Evolutionary conservation across 2,888 invertebrate genomes (phyloP).

Genomic region (Diaperis boleti): DNA sequence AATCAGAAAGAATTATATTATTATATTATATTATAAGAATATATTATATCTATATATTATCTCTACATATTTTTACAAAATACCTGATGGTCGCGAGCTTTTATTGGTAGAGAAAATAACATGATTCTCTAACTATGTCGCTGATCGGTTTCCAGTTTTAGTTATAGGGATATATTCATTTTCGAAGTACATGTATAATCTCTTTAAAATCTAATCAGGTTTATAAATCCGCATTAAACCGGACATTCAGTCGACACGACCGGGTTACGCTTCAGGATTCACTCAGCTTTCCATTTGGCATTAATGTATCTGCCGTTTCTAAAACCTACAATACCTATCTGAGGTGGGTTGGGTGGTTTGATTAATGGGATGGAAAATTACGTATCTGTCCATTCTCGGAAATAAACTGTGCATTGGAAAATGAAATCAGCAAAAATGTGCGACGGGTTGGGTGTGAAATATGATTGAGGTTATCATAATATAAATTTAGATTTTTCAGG

Average conservation of each 20-base stretch:
- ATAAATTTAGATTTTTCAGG: neutral
- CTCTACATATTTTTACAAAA: too few species aligned
- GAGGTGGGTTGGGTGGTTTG: constrained; percentile 15
- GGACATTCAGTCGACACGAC: constrained; percentile 9
- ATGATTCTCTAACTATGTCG: too few species aligned
- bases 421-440: constrained; percentile 8
- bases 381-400: constrained; percentile 15
- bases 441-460: constrained; percentile 7
- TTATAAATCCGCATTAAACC: constrained; percentile 16
- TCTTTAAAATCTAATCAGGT: constrained; percentile 22
- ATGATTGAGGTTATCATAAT: neutral
- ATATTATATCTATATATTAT: too few species aligned
- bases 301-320: constrained; percentile 3
- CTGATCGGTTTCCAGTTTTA: too few species aligned
- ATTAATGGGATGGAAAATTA: constrained; percentile 28
- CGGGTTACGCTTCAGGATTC: neutral
- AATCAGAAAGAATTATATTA: too few species aligned
- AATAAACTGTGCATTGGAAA: constrained; percentile 7
- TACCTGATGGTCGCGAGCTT: neutral
- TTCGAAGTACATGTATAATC: constrained; percentile 9
- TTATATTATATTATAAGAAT: too few species aligned
- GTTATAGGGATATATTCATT: neutral
- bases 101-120: constrained; percentile 4
- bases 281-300: constrained; percentile 10
- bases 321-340: constrained; percentile 15